Base-by-base conservation (phyloP, 2,888 invertebrate genomes). In the Drosophila limbata region DNA sequence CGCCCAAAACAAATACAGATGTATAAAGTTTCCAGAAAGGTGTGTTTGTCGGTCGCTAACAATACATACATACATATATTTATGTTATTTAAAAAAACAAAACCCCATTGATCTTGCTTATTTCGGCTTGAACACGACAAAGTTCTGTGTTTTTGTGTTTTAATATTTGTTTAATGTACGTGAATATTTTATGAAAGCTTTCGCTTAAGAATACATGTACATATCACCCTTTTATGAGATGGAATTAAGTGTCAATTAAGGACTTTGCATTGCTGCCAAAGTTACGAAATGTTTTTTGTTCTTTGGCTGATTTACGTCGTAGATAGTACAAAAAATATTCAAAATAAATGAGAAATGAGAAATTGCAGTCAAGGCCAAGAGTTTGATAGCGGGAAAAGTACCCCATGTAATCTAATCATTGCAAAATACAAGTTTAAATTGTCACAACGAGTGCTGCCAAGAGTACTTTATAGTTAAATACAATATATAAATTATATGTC, bases 21-120 rank as follows among this genome's bases (percentile, higher is more conserved):
- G 74, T 80, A 77, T 81, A 67, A 80, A 53, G 65, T 77, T 80
- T 69, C 70, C 75, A 66, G 66, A 77, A 70, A 83, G 84, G 78
- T 69, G 81, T 71, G 75, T 80, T 80, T 80, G 59, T 77, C 78
- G 77, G 76, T 74, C 71, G 72, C 25, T 67, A 39, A 50, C 50
- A 28, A 50, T 42, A 67, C 53, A 63, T 50, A 62, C 2, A 53
- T n/a, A 48, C 8, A 56, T 15, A 48, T 13, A 52, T 21, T 39
- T 15, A 45, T 21, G 55, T 15, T 31, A 28, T 4, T 28, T 2
- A 28, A 28, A 1, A 28, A 53, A 28, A 53, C 48, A 64, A 50
- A 68, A 53, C 11, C 33, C 65, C 66, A 79, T 85, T 72, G 76
- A 82, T 76, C 71, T 76, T 71, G 60, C 64, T 69, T 64, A 55